A percentile compares a stretch with the other conserved stretches of the same genome.
These are phyloP conservation scores for Holothuria glaberrima DNA, from an alignment of 35 echinoderm and acorn worm species.

Conservation along the genomic window DNA sequence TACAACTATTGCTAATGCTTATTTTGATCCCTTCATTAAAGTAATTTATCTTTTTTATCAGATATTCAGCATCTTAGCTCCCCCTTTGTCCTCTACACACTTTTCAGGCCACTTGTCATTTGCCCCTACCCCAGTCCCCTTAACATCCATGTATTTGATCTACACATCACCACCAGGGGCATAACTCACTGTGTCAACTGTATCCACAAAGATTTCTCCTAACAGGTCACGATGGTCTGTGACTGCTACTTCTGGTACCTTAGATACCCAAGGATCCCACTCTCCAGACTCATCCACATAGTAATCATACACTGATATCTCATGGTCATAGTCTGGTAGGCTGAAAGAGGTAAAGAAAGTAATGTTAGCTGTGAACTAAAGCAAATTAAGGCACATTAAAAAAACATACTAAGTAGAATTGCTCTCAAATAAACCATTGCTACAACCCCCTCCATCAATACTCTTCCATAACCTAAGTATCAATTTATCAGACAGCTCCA, in stretches of 20 bases:
- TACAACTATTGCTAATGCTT: neutral
- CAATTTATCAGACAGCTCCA: no score
- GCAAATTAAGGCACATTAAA: neutral
- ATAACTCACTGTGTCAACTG: conserved; percentile 88
- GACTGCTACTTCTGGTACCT: conserved; percentile 89
- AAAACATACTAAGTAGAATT: no score
- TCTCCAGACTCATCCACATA: conserved; percentile 99
- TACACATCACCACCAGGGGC: no score
- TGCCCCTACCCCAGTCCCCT: no score
- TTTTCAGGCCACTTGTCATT: no score
- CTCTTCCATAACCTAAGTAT: no score
- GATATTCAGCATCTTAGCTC: no score
- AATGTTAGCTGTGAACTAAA: neutral
- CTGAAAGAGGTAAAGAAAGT: conserved; percentile 27
- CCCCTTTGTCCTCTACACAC: no score
- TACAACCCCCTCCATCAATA: no score
- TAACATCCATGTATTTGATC: neutral
- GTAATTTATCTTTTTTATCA: neutral
- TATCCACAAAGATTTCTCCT: conserved; percentile 96
- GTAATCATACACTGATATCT: conserved; percentile 98
- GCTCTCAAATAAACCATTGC: no score
- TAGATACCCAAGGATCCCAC: conserved; percentile 97
- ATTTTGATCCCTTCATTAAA: neutral
- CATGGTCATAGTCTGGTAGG: conserved; percentile 92
- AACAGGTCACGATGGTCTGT: conserved; percentile 87